A percentile compares a stretch with the other conserved stretches of the same genome.
phyloP scores from a whole-genome alignment of 2,797 vertebrate genomes.

The Crax fasciolata region DNA sequence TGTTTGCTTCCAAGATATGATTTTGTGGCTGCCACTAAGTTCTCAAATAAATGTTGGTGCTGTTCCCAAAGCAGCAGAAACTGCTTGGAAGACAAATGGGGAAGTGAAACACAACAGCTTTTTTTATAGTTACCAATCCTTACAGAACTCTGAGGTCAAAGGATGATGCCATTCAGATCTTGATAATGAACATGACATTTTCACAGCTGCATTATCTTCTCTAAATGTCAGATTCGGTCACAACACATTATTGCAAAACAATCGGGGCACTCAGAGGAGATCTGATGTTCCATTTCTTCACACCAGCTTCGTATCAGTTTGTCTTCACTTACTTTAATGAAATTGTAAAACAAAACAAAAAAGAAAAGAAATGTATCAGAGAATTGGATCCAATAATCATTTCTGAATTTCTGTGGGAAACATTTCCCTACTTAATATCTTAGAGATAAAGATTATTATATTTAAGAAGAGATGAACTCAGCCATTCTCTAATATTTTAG shows the following conservation, averaged over 20 bases:
- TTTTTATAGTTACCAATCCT: neutral
- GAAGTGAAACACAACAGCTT: neutral
- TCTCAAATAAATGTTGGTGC: constrained; percentile 26
- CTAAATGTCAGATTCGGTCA: constrained; percentile 56
- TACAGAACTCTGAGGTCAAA: constrained; percentile 49
- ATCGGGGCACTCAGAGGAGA: neutral
- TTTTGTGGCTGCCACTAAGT: constrained; percentile 1
- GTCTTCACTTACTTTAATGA: neutral
- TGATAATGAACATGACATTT: constrained; percentile 70
- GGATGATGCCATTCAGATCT: constrained; percentile 57
- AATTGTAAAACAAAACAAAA: neutral
- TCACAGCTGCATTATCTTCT: constrained; percentile 59
- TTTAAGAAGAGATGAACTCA: constrained; percentile 16
- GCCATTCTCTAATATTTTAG: neutral
- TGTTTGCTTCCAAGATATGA: constrained; percentile 20
- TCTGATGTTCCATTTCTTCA: neutral
- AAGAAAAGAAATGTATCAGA: neutral
- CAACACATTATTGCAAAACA: neutral
- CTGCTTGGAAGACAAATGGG: neutral
- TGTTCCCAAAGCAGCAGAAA: constrained; percentile 20
- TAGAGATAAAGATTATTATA: neutral
- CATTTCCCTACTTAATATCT: neutral
- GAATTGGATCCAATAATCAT: neutral
- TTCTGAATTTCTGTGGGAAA: neutral
- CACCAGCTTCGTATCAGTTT: neutral